A percentile compares a stretch with the other conserved stretches of the same genome.
Conservation (phyloP, 2,113 vertebrate genomes). For the Chrysemys picta region DNA sequence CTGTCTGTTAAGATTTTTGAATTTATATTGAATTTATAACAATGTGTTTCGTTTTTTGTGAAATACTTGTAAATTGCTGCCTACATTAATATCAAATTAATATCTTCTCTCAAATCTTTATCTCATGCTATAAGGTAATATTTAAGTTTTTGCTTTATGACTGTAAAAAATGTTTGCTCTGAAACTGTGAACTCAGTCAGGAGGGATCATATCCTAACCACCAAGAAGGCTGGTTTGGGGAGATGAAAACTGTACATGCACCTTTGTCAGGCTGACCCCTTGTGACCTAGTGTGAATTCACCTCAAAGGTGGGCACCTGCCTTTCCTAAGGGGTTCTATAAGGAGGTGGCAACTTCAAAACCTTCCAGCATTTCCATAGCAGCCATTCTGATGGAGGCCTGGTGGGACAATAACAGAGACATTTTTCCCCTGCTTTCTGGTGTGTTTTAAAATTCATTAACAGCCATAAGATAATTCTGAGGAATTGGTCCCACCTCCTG, state of each 20-base stretch:
- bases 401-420: background rate
- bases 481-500: background rate
- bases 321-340: background rate
- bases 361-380: background rate
- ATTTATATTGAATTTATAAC: background rate
- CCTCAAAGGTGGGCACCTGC: background rate
- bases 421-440: background rate
- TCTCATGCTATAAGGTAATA: background rate
- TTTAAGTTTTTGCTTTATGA: background rate
- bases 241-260: background rate
- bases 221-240: background rate
- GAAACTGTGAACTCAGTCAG: background rate
- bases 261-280: background rate
- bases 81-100: background rate
- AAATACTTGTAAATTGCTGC: background rate
- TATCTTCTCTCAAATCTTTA: background rate
- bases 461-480: background rate
- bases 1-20: background rate
- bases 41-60: background rate
- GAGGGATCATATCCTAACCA: background rate
- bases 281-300: background rate
- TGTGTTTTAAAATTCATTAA: background rate
- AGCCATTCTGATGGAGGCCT: background rate
- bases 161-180: background rate
- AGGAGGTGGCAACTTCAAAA: background rate